Conservation (phyloP, 2,113 vertebrate species). For the Aptenodytes forsteri region DNA sequence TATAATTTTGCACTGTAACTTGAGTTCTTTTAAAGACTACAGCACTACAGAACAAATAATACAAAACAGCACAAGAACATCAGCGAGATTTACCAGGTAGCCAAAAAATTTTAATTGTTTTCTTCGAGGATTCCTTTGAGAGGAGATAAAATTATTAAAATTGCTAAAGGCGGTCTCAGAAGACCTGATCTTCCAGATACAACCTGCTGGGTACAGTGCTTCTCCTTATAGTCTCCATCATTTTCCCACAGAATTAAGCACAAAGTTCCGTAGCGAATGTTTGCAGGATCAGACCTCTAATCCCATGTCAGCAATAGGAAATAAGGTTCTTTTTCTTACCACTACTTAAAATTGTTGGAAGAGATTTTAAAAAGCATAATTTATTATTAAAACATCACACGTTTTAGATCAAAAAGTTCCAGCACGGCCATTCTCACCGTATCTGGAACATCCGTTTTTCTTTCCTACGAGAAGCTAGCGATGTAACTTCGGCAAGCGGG, state of each 20-base stretch:
- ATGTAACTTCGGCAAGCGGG: not conserved
- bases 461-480: not conserved
- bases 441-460: not conserved
- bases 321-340: not conserved
- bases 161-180: not conserved
- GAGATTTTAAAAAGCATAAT: not conserved
- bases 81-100: not conserved
- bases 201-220: not conserved
- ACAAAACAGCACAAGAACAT: not conserved
- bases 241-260: not conserved
- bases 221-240: not conserved
- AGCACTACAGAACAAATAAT: constrained; percentile 56
- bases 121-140: not conserved
- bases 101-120: not conserved
- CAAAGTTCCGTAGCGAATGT: not conserved
- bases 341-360: not conserved
- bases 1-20: constrained; percentile 72
- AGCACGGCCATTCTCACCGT: not conserved
- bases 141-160: not conserved
- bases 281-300: not conserved
- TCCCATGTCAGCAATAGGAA: not conserved
- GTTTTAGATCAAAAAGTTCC: not conserved
- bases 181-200: not conserved
- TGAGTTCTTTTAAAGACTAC: constrained; percentile 20
- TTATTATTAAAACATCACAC: not conserved